These are phyloP conservation scores for Drosophila miranda DNA, from an alignment of 1,140 invertebrate species.

Conservation along the genomic window DNA sequence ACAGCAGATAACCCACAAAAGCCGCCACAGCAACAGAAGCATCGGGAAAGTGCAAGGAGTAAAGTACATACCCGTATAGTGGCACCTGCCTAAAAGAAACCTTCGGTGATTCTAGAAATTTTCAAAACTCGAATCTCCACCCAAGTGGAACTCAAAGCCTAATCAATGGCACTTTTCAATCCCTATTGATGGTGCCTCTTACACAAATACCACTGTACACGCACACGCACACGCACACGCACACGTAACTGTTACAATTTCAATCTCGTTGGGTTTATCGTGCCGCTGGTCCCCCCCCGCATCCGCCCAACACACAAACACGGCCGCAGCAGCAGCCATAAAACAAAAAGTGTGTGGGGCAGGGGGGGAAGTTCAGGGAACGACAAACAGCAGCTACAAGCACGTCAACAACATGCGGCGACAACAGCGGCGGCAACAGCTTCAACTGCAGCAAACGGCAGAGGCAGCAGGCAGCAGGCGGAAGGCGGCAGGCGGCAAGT, in stretches of 20 bases:
- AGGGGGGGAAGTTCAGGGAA: no score
- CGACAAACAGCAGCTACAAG: conserved; percentile 53
- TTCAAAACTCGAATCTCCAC: no score
- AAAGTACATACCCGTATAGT: neutral
- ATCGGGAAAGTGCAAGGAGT: conserved; percentile 36
- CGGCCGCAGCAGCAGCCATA: conserved; percentile 64
- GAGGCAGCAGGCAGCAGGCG: conserved; percentile 15
- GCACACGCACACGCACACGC: no score
- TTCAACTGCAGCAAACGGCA: conserved; percentile 27
- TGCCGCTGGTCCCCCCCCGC: no score
- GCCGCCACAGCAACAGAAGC: neutral
- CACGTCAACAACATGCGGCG: conserved; percentile 73
- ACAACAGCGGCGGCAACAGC: conserved; percentile 47
- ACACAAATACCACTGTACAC: conserved; percentile 1
- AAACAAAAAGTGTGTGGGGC: conserved; percentile 48
- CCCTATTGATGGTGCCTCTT: no score
- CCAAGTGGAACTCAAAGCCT: no score
- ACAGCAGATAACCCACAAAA: conserved; percentile 17
- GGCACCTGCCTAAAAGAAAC: conserved; percentile 1
- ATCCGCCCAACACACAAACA: conserved; percentile 16
- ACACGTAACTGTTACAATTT: conserved; percentile 69
- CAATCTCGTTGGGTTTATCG: conserved; percentile 40
- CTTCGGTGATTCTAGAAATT: neutral
- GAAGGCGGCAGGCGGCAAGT: conserved; percentile 27
- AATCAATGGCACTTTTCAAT: no score